A percentile compares a stretch with the other conserved stretches of the same genome.
These are phyloP conservation scores for Aphaenogaster ashmeadi DNA, from an alignment of 1,140 invertebrate species.

Conservation along the genomic window DNA sequence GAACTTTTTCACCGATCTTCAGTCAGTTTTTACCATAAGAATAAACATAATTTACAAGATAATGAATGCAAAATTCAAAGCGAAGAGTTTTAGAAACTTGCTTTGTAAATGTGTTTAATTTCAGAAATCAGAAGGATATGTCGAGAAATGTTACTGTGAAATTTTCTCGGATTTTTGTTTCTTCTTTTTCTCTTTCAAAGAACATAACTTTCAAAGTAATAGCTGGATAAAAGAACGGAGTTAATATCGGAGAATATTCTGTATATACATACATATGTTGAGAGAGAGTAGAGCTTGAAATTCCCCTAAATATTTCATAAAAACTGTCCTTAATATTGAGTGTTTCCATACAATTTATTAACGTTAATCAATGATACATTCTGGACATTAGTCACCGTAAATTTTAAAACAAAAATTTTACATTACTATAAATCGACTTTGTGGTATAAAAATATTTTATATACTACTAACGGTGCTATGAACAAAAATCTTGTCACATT, in stretches of 20 bases:
- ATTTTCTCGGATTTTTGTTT: background rate
- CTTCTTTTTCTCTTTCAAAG: background rate
- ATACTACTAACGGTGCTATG: background rate
- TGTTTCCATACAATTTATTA: constrained; percentile 19
- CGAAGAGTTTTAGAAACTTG: background rate
- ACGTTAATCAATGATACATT: background rate
- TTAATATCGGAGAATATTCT: constrained; percentile 20
- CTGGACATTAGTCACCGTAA: background rate
- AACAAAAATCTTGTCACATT: background rate
- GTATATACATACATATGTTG: background rate
- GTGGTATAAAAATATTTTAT: constrained; percentile 12
- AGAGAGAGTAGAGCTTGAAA: constrained; percentile 32
- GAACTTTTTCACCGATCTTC: background rate
- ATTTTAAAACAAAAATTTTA: background rate
- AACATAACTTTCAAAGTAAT: background rate
- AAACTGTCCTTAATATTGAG: constrained; percentile 7
- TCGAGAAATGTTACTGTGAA: background rate
- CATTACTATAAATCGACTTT: background rate
- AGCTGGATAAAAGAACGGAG: background rate
- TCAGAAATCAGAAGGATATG: background rate
- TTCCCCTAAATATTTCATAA: constrained; percentile 2
- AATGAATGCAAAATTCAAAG: background rate
- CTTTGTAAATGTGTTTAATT: constrained; percentile 31
- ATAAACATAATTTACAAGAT: background rate
- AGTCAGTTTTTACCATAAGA: background rate